A percentile compares a stretch with the other conserved stretches of the same genome.
phyloP scores from a whole-genome alignment of 92 coral and sea anemone genomes.

The Virgularia gustaviana region DNA sequence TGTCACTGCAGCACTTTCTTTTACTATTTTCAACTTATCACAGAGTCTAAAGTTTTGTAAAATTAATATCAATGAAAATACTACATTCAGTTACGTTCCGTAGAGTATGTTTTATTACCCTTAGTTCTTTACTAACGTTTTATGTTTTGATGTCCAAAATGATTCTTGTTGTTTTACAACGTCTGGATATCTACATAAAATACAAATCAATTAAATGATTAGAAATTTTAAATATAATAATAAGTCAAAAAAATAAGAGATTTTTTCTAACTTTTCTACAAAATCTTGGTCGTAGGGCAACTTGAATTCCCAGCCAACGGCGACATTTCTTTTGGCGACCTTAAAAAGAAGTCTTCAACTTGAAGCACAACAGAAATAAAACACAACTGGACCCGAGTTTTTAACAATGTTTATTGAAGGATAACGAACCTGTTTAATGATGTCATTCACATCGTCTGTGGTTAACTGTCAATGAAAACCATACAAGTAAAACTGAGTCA shows the following conservation, averaged over 20 bases:
- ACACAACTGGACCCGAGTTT: too few species aligned
- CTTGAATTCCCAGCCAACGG: conserved; percentile 93
- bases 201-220: not conserved
- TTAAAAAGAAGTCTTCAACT: conserved; percentile 12
- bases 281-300: conserved; percentile 80
- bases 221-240: not conserved
- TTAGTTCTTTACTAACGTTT: conserved; percentile 87
- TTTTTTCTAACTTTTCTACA: conserved; percentile 70
- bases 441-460: conserved; percentile 85
- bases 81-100: conserved; percentile 39
- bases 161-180: conserved; percentile 73
- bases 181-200: conserved; percentile 66
- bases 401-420: not conserved
- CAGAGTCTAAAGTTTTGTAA: conserved; percentile 17
- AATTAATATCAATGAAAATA: too few species aligned
- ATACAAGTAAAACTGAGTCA: not conserved
- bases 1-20: not conserved
- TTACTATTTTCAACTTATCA: conserved; percentile 4
- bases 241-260: not conserved
- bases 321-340: conserved; percentile 86
- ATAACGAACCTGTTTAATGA: conserved; percentile 64
- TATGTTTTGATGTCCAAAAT: conserved; percentile 78
- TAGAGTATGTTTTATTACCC: too few species aligned
- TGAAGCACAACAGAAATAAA: too few species aligned
- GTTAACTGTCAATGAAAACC: conserved; percentile 60